Base-by-base conservation (phyloP, 2,888 invertebrate species). In the Bembecia ichneumoniformis region DNA sequence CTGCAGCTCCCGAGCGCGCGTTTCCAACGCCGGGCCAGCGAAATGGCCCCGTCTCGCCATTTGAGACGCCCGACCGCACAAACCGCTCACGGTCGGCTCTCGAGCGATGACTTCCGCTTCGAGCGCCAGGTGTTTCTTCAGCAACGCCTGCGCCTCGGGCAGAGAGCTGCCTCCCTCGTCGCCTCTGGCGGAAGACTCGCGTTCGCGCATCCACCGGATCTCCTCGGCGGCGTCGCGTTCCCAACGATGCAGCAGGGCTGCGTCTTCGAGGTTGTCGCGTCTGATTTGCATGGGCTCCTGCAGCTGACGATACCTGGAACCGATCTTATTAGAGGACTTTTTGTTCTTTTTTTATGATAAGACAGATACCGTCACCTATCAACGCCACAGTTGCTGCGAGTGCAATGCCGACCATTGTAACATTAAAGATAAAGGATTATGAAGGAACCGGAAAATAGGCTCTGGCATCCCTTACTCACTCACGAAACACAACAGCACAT, bases 141-240 rank as follows among this genome's bases (percentile, higher is more conserved):
- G 94, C 45, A 97, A 84, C 51, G 93, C 93, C 68, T 97, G 96
- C 0, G 97, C 96, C 11, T 94, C 93, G 1, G 76, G 70, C 46
- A 86, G 66, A 0, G 77, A 70, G 11, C 68, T 55, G 36, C 82
- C 84, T 53, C 66, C 46, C 64, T 82, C 57, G 46, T 64, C 62
- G 1, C 55, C 52, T 1, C 56, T 52, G 1, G 60, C 56, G 0
- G 74, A 65, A 0, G 66, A 58, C 34, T 80, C 80, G 10, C 82
- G 72, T 53, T 84, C 84, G 2, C 63, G 58, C 52, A 84, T 47
- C 98, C 98, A 99, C 58, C 93, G 91, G 49, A 96, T 69, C 75
- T 98, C 98, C 70, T 98, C 98, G 53, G 97, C 96, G 0, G 96
- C 94, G 68, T 98, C 98, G 17, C 96, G 88, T 46, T 94, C 89